Evolutionary conservation across 2,113 vertebrate species (phyloP), one percentile per base, ranked within the genome.

Genomic region (western clawed frog (Xenopus tropicalis)): DNA sequence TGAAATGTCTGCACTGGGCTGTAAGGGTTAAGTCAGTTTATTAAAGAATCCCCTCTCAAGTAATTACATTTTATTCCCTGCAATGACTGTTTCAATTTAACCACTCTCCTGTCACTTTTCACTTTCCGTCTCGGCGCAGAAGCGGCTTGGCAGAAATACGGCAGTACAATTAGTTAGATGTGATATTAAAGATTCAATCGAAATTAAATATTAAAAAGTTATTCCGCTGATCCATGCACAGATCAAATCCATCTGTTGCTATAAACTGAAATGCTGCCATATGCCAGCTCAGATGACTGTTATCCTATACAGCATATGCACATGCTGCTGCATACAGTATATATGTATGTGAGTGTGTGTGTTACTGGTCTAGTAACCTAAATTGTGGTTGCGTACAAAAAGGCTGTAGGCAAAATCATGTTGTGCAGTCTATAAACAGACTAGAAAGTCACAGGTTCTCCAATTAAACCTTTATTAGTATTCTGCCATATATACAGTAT

Each of bases 161-260:
- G 73, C 66, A 61, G 73, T 56, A 69, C 73, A 76, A 76, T 76
- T 76, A 76, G 73, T 76, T 76, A 69, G 73, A 76, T 76, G 73
- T 54, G 66, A 69, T 76, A 76, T 76, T 76, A 76, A 76, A 76
- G 73, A 76, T 76, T 76, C 73, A 76, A 76, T 76, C 58, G 73
- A 76, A 76, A 76, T 76, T 76, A 76, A 76, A 76, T 76, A 76
- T 76, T 76, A 76, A 76, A 76, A 76, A 76, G 73, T 76, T 76
- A 69, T 76, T 76, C 48, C 73, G 73, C 73, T 69, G 73, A 76
- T 76, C 73, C 73, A 69, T 76, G 73, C 66, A 69, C 73, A 69
- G 66, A 76, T 69, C 73, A 69, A 76, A 76, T 63, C 66, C 73
- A 69, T 76, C 73, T 76, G 73, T 76, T 76, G 73, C 73, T 76